These are phyloP conservation scores for Euborellia annulipes DNA, from an alignment of 1,140 invertebrate species.

Conservation along the genomic window DNA sequence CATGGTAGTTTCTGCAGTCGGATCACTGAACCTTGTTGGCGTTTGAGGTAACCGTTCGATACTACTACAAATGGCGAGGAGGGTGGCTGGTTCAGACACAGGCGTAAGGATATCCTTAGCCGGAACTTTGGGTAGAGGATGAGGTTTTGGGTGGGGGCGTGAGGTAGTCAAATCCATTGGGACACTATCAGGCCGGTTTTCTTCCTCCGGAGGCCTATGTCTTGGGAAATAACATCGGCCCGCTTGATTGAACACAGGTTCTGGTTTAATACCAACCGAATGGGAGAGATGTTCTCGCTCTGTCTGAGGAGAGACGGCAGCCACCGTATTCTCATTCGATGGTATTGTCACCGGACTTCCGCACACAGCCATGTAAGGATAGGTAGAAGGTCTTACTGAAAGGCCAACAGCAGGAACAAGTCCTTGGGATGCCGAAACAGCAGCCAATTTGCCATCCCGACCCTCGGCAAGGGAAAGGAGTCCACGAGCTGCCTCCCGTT, in stretches of 20 bases:
- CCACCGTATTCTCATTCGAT: constrained; percentile 8
- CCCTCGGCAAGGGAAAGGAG: constrained; percentile 51
- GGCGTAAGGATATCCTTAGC: constrained; percentile 39
- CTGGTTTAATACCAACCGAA: too few species aligned
- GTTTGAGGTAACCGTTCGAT: constrained; percentile 32
- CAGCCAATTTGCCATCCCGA: too few species aligned
- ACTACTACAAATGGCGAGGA: constrained; percentile 44
- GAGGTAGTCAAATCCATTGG: constrained; percentile 2
- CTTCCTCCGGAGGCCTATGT: neutral
- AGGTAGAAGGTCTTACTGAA: constrained; percentile 37
- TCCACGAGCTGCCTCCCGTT: constrained; percentile 77
- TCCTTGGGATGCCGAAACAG: too few species aligned
- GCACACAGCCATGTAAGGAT: constrained; percentile 33
- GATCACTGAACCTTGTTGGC: constrained; percentile 35
- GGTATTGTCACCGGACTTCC: constrained; percentile 2
- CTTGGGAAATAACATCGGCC: too few species aligned
- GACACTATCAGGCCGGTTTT: constrained; percentile 4
- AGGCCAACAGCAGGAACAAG: constrained; percentile 26
- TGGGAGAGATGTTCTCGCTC: constrained; percentile 16
- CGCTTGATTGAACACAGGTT: too few species aligned
- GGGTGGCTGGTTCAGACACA: constrained; percentile 36
- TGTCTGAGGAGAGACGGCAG: constrained; percentile 15
- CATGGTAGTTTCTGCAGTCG: constrained; percentile 39
- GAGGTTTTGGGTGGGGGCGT: too few species aligned
- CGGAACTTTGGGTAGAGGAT: too few species aligned